phyloP scores from a whole-genome alignment of 2,113 vertebrate species.

The Fulmarus glacialis region DNA sequence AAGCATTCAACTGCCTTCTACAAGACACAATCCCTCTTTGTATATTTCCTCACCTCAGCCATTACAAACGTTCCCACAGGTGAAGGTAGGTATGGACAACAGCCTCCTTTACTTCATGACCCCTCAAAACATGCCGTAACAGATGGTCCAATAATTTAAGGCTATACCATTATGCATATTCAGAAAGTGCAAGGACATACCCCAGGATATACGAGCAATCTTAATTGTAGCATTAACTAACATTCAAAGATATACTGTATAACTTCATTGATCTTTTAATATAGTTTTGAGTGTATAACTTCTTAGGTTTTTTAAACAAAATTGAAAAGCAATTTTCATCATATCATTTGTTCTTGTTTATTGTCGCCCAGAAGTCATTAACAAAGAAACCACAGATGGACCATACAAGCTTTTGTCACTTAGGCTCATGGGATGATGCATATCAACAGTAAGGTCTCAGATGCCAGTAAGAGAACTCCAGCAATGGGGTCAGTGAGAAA shows the following conservation, averaged over 20 bases:
- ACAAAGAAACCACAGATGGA: not conserved
- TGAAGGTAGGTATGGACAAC: not conserved
- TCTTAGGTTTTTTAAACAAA: not conserved
- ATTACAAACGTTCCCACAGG: not conserved
- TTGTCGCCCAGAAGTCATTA: not conserved
- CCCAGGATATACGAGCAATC: not conserved
- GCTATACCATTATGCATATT: not conserved
- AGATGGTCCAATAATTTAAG: not conserved
- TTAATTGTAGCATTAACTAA: not conserved
- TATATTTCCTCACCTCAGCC: not conserved
- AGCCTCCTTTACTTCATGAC: not conserved
- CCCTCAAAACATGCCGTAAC: not conserved
- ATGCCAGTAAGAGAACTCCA: not conserved
- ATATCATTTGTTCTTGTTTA: not conserved
- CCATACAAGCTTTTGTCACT: not conserved
- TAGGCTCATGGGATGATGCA: not conserved
- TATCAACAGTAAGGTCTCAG: not conserved
- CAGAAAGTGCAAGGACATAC: not conserved
- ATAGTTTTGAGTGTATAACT: not conserved
- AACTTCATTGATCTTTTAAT: not conserved
- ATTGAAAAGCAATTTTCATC: not conserved
- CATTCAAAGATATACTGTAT: not conserved
- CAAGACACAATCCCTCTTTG: not conserved
- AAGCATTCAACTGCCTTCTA: not conserved
- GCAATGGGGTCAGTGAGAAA: not conserved